These are phyloP conservation scores for Temnopleurus reevesii DNA, from an alignment of 53 echinoderm and acorn worm genomes.

Conservation along the genomic window DNA sequence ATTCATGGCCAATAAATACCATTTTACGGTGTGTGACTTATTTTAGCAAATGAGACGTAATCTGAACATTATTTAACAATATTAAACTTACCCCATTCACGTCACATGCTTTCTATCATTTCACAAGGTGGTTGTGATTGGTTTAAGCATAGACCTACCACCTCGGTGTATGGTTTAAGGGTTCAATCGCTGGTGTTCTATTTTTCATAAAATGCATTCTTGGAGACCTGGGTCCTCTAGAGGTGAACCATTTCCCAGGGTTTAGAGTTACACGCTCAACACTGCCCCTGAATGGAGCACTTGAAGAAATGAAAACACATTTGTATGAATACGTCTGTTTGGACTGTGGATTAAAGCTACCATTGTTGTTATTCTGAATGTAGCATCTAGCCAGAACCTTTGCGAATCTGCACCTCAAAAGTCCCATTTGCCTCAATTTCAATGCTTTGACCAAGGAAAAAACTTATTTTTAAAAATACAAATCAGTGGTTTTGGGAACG, in stretches of 20 bases:
- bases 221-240: background rate
- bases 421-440: background rate
- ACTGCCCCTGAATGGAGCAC: background rate
- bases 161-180: no score
- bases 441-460: background rate
- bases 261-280: background rate
- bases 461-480: no score
- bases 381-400: background rate
- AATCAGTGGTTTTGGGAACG: no score
- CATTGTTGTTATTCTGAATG: background rate
- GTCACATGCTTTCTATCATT: no score
- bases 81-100: no score
- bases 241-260: constrained; percentile 1
- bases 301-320: constrained; percentile 25
- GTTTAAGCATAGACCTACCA: no score
- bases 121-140: no score
- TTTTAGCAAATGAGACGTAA: no score
- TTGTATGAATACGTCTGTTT: background rate
- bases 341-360: background rate
- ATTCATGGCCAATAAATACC: no score
- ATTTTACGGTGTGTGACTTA: no score
- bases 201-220: background rate
- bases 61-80: no score
- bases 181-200: no score
- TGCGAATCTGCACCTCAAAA: background rate